Evolutionary conservation across 2,113 vertebrate genomes (phyloP), one percentile per base, ranked within the genome.

Genomic region (Chloropsis hardwickii): DNA sequence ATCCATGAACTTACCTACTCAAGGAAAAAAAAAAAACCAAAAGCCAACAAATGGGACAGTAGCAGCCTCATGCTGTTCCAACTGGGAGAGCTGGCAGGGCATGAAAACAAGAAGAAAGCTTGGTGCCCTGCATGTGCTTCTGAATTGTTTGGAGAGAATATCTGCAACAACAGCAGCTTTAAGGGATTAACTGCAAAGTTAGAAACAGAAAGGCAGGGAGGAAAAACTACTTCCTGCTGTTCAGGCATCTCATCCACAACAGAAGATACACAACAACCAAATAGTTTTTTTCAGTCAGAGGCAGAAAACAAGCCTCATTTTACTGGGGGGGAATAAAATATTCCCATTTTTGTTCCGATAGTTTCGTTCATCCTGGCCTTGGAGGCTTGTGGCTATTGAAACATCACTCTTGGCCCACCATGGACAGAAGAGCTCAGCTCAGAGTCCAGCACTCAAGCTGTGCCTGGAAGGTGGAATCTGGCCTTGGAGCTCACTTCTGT

Each of bases 361-460:
- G 23, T 40, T 92, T 58, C 40, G 24, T 58, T 95, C 80, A 65
- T 12, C 35, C 25, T 27, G 54, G 54, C 62, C 86, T 77, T 42
- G 17, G 74, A 95, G 53, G 81, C 53, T 70, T n/a, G 28, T 37
- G 60, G 79, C 74, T 86, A 62, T 77, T 73, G 39, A 80, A 62
- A 66, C 18, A 77, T 47, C 72, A 60, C 72, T 83, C 67, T 44
- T 58, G 64, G 80, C 86, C 80, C 72, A 88, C 39, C 57, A 39
- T 0, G 60, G 64, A 50, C 13, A 50, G 3, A 86, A 28, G 6
- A 81, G 72, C 80, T 94, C 86, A 45, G 74, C 18, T 76, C n/a
- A 72, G 71, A 92, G 80, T 12, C 80, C 94, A 78, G 76, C 39
- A 60, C 11, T 90, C 88, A 56, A 81, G 86, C 95, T 94, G 94